Evolutionary conservation across 2,797 vertebrate species (phyloP).

Genomic region (Hipposideros larvatus): DNA sequence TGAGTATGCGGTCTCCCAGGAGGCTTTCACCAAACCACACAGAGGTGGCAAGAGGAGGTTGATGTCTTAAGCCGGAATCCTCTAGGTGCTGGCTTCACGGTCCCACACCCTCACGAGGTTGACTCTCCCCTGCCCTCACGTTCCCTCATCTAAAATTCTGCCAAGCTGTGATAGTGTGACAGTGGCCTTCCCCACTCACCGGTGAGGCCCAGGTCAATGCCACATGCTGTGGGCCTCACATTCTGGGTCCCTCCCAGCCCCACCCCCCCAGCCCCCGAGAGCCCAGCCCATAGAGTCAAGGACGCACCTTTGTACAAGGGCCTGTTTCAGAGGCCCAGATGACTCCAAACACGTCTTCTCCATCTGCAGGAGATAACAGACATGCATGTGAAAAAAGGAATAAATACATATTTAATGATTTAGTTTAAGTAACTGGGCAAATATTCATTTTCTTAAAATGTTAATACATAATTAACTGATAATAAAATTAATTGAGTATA

Average conservation of each 20-base stretch:
- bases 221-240: neutral
- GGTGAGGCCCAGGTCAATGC: neutral
- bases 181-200: neutral
- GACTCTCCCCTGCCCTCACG: neutral
- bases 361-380: constrained; percentile 67
- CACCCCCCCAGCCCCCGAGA: accelerated
- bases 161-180: neutral
- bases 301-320: neutral
- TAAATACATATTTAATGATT: constrained; percentile 78
- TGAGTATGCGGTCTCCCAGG: neutral
- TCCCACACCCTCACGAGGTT: neutral
- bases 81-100: neutral
- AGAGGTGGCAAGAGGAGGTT: neutral
- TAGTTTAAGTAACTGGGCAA: constrained; percentile 83
- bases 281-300: neutral
- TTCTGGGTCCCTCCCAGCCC: neutral
- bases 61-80: neutral
- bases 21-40: neutral
- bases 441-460: constrained; percentile 80
- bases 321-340: neutral
- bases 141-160: neutral
- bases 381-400: constrained; percentile 61
- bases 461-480: constrained; percentile 83
- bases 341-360: constrained; percentile 29
- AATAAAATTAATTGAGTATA: constrained; percentile 85